A percentile compares a stretch with the other conserved stretches of the same genome.
These are phyloP conservation scores for Cichladusa arquata DNA, from an alignment of 2,113 vertebrate species.

Conservation along the genomic window DNA sequence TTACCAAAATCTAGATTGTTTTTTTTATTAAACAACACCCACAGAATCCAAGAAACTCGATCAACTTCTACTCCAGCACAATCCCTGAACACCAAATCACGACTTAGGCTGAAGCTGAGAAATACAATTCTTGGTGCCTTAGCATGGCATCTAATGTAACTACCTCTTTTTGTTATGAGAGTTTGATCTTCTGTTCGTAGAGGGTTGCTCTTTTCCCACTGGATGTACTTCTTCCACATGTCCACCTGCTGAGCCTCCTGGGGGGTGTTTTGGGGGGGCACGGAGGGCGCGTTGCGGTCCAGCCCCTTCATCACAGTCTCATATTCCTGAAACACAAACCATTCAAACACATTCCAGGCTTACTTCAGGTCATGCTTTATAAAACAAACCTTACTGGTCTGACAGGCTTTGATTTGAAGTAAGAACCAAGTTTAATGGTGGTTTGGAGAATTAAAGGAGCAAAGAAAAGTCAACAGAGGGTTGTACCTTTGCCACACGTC, in stretches of 20 bases:
- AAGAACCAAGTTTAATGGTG: neutral
- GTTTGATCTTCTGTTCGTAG: constrained; percentile 97
- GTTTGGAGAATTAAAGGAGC: neutral
- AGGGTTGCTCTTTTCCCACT: constrained; percentile 99
- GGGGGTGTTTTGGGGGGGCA: constrained; percentile 96
- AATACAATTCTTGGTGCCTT: accelerated
- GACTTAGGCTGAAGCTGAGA: neutral
- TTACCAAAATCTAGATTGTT: neutral
- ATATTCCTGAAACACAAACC: constrained; percentile 83
- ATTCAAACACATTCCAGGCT: neutral
- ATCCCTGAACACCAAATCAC: neutral
- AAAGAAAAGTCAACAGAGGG: neutral
- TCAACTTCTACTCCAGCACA: neutral
- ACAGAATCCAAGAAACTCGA: neutral
- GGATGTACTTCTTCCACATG: constrained; percentile 99
- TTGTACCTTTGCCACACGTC: constrained; percentile 94
- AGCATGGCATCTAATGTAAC: neutral
- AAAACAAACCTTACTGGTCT: neutral
- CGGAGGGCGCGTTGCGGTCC: constrained; percentile 96
- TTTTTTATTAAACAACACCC: neutral
- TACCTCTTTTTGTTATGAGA: constrained; percentile 98
- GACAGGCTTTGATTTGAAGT: neutral
- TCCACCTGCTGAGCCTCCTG: constrained; percentile 99
- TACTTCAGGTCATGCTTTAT: neutral
- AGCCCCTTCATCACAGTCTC: constrained; percentile 99